Conservation (phyloP, 1,140 invertebrate species). For the Steinernema khuongi region DNA sequence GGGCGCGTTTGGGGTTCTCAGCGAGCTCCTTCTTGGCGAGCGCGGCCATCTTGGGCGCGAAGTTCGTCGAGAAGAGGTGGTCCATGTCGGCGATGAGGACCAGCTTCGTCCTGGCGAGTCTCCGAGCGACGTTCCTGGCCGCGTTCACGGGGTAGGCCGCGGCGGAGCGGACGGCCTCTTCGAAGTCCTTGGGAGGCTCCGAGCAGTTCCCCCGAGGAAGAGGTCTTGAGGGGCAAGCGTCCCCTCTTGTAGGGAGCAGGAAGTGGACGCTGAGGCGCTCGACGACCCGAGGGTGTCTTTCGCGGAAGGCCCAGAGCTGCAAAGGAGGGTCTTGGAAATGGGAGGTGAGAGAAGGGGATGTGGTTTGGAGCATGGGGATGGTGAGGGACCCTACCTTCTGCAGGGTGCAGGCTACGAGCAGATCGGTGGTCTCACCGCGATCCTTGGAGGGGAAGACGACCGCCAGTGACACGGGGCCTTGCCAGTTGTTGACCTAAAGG, state of each 20-base stretch:
- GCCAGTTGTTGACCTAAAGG: constrained; percentile 26
- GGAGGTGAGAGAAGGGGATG: neutral
- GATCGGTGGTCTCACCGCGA: neutral
- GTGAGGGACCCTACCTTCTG: neutral
- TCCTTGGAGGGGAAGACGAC: neutral
- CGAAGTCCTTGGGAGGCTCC: no score
- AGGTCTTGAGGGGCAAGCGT: neutral
- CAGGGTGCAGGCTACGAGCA: neutral
- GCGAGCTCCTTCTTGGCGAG: constrained; percentile 14
- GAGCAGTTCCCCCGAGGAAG: neutral
- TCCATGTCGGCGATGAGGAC: constrained; percentile 24
- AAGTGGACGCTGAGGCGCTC: constrained; percentile 18
- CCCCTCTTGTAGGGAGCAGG: neutral
- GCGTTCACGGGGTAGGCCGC: constrained; percentile 11
- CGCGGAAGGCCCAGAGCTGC: constrained; percentile 1
- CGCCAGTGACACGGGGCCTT: constrained; percentile 20
- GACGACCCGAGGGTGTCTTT: neutral
- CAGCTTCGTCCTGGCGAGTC: constrained; percentile 4
- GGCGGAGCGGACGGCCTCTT: neutral
- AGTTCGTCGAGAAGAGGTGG: constrained; percentile 2
- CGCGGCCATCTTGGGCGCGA: neutral
- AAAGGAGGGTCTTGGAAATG: neutral
- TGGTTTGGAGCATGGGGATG: neutral
- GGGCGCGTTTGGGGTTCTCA: neutral
- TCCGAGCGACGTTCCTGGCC: constrained; percentile 19